Conservation (phyloP, 1,140 invertebrate species). For the Sminthurinus signatus region DNA sequence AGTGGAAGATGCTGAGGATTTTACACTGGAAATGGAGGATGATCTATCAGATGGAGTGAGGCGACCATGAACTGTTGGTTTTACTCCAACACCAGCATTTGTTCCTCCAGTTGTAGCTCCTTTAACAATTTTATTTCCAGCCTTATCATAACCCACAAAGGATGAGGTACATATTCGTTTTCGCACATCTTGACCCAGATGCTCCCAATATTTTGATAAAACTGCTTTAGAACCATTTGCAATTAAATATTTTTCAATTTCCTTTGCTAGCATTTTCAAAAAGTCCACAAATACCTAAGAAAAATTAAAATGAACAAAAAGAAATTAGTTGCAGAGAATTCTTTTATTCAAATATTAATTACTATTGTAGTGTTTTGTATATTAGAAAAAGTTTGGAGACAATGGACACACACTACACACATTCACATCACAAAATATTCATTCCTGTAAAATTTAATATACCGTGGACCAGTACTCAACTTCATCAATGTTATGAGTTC, state of each 20-base stretch:
- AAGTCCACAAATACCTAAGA: constrained; percentile 43
- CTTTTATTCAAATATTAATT: no score
- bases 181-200: constrained; percentile 27
- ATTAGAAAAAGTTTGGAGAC: no score
- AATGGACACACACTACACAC: background rate
- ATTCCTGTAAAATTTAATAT: constrained; percentile 19
- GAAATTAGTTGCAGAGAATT: constrained; percentile 7
- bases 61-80: background rate
- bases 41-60: constrained; percentile 1
- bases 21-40: background rate
- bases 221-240: constrained; percentile 36
- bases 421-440: background rate
- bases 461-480: constrained; percentile 41
- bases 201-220: constrained; percentile 37
- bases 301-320: constrained; percentile 17
- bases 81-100: background rate
- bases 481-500: constrained; percentile 37
- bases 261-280: constrained; percentile 41
- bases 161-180: constrained; percentile 35
- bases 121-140: constrained; percentile 35
- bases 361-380: no score
- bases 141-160: constrained; percentile 37
- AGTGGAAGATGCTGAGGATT: background rate
- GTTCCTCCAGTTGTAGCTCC: background rate
- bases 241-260: constrained; percentile 42